Base-by-base conservation (phyloP, 1,140 invertebrate species). In the Bacillus rossius region DNA sequence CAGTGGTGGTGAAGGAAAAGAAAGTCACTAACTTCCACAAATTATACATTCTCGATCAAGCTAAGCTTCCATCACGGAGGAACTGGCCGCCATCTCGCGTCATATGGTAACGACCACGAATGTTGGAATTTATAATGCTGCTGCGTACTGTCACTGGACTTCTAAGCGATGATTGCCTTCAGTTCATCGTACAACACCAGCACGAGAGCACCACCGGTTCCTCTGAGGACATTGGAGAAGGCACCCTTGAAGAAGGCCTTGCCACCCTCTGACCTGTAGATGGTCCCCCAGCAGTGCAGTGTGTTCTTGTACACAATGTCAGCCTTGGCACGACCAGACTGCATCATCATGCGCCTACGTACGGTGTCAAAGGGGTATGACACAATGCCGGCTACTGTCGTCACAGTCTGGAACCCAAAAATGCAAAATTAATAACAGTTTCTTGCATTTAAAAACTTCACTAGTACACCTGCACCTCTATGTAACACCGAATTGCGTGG, bases 281-380 rank as follows among this genome's bases (percentile, higher is more conserved):
- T 86, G 51, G 84, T 88, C 8, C 59, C 70, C 85, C 88, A 90
- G 73, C 84, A 88, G 68, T 88, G 81, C 25, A 84, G 65, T 10
- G 87, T 89, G 75, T 72, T 86, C 71, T 83, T 88, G 81, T 90
- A 90, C 64, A 84, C 71, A 55, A 85, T 81, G 13, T 89, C 86
- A 26, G 67, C 66, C 67, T 84, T 82, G 37, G 81, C 77, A 61
- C 83, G 79, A 19, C 87, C 87, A 69, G 85, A 87, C 77, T 89
- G 86, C 88, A 91, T 91, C 88, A 94, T 94, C 89, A 94, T 92
- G 71, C 91, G 84, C 73, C 91, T 83, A 77, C 91, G 81, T 45
- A 94, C 91, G 45, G 91, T 94, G 73, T 94, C 91, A 73, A 92
- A 91, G 65, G 91, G 91, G 81, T 94, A 94, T 14, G 89, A 92